Percentiles rank a stretch among this genome's conserved stretches.
These are phyloP conservation scores for Gambusia holbrooki DNA, from an alignment of 2,113 vertebrate genomes.

Conservation along the genomic window DNA sequence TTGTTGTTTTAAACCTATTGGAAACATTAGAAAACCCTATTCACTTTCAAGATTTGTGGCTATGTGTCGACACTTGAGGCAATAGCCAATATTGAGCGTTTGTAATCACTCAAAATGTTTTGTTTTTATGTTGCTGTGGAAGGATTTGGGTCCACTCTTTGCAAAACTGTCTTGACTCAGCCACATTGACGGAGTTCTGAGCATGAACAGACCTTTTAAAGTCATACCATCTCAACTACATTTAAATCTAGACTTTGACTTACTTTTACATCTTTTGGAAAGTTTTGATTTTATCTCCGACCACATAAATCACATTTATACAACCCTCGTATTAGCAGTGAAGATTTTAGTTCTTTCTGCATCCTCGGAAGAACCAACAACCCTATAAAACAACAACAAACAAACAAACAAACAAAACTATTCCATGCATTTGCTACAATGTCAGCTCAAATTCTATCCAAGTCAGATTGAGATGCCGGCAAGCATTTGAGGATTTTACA, in stretches of 20 bases:
- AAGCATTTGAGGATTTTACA: constrained; percentile 22
- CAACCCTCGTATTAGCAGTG: neutral
- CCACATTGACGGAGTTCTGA: neutral
- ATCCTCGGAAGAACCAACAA: constrained; percentile 31
- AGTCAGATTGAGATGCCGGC: constrained; percentile 1
- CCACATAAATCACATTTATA: neutral
- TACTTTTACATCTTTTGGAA: neutral
- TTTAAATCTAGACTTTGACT: neutral
- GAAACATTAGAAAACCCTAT: neutral
- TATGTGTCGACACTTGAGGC: too few species aligned
- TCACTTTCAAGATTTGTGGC: neutral
- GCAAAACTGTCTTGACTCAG: neutral
- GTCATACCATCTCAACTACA: neutral
- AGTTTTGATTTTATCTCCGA: neutral
- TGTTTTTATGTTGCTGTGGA: neutral
- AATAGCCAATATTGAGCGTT: too few species aligned
- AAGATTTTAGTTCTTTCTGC: neutral
- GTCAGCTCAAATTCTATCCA: constrained; percentile 1
- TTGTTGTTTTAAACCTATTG: neutral
- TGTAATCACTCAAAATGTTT: neutral
- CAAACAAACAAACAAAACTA: neutral
- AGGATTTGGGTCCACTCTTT: neutral
- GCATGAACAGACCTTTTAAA: neutral
- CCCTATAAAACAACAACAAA: constrained; percentile 6
- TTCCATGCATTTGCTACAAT: constrained; percentile 7